Base-by-base conservation (phyloP, 92 coral and sea anemone species). In the Micromussa lordhowensis region DNA sequence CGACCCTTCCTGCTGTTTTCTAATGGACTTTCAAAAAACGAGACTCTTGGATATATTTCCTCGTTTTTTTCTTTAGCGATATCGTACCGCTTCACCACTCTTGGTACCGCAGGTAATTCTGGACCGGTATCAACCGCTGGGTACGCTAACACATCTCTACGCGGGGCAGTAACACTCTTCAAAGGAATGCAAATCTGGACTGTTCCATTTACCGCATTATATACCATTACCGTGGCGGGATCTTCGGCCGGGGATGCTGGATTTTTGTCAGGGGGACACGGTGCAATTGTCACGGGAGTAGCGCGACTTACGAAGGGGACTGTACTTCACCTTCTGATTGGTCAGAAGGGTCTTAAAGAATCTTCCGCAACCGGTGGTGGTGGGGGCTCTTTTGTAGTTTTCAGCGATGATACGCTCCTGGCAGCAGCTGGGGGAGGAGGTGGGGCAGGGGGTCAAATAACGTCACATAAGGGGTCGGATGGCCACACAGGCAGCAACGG, bases 371-470 rank as follows among this genome's bases (percentile, higher is more conserved):
- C 90, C 32, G 89, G 94, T 71, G 96, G 96, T 34, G 96, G 96
- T 16, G 96, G 96, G 88, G 96, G 96, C 16, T 84, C 96, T 1
- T 93, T 93, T 78, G 82, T 91, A 14, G 73, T 61, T 17, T 36
- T 12, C 63, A 26, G 59, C 7, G 36, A 77, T 51, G 85, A 75
- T 29, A 87, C 77, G 38, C 72, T 82, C 28, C 63, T 77, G 0
- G 40, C 86, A 3, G 96, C 90, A 19, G 96, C 90, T 82, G 96
- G 96, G 55, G 96, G 96, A 57, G 96, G 96, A 17, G 96, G 96
- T 22, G 96, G 96, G 35, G 94, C 63, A 53, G 73, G 90, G 1
- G 72, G 79, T 49, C 54, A 61, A 4, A 22, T 79, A 5, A 87
- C 24, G 14, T 28, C 85, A 80, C 4, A 35, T 1, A 30, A 75